phyloP scores from a whole-genome alignment of 2,113 vertebrate genomes.

The Pelusios castaneus region DNA sequence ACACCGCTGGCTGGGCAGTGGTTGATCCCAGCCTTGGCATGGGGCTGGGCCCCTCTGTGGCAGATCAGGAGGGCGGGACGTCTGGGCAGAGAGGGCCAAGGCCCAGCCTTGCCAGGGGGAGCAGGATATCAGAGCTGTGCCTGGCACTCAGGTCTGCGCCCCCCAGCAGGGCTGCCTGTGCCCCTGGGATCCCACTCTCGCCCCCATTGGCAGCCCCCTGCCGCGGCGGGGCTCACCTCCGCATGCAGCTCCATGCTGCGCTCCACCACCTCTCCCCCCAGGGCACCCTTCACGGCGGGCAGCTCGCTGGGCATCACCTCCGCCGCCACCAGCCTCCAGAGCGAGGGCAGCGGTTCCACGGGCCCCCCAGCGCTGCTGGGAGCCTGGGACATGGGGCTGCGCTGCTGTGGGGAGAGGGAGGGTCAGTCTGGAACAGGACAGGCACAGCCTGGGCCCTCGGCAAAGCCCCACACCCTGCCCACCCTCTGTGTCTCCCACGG shows the following conservation, averaged over 20 bases:
- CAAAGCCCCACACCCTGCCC: not conserved
- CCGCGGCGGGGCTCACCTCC: constrained; percentile 78
- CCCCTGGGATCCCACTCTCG: not conserved
- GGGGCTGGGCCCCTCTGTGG: too few species aligned
- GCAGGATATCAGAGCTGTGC: not conserved
- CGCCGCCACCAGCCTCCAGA: constrained; percentile 83
- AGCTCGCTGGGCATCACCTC: constrained; percentile 76
- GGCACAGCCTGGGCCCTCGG: fast-evolving
- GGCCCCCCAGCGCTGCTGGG: constrained; percentile 44
- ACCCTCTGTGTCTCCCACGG: fast-evolving
- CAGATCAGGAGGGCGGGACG: too few species aligned
- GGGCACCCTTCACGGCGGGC: constrained; percentile 76
- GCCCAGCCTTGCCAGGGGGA: not conserved
- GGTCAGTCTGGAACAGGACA: not conserved
- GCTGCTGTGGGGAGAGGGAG: not conserved
- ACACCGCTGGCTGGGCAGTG: too few species aligned
- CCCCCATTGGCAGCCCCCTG: not conserved
- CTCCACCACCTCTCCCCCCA: constrained; percentile 81
- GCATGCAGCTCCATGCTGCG: constrained; percentile 79
- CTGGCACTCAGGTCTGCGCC: not conserved
- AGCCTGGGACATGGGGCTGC: constrained; percentile 11
- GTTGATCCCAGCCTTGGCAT: too few species aligned
- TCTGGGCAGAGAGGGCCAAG: too few species aligned
- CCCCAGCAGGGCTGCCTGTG: not conserved
- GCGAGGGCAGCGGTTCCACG: constrained; percentile 50